Conservation (phyloP, 2,797 vertebrate genomes). For the Rhinophrynus dorsalis region DNA sequence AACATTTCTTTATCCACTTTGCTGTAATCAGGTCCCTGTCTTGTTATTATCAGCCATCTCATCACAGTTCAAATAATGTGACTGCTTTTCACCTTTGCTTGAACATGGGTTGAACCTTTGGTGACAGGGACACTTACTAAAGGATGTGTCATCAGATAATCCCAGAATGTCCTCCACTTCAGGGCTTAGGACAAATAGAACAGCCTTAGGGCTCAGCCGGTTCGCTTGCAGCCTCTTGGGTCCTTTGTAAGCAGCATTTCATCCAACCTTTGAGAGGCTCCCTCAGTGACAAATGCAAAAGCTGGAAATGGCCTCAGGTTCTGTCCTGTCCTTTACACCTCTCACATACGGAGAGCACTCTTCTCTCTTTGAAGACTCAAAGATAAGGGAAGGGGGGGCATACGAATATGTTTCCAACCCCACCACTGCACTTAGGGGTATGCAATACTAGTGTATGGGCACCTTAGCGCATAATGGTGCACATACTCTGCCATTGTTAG, state of each 20-base stretch:
- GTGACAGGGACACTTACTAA: slow-evolving; percentile 49
- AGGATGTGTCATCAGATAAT: slow-evolving; percentile 57
- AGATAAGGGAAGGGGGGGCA: too few relatives aligned
- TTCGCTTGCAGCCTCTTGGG: slow-evolving; percentile 11
- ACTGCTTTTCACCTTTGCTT: slow-evolving; percentile 73
- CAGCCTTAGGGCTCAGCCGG: slow-evolving; percentile 29
- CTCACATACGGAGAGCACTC: too few relatives aligned
- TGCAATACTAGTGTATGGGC: too few relatives aligned
- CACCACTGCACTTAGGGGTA: too few relatives aligned
- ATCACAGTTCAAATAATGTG: slow-evolving; percentile 63
- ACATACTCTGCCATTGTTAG: too few relatives aligned
- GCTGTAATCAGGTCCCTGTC: slow-evolving; percentile 37
- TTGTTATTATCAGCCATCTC: slow-evolving; percentile 59
- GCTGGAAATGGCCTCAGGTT: neutral
- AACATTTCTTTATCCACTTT: slow-evolving; percentile 54
- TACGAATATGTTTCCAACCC: too few relatives aligned
- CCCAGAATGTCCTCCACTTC: slow-evolving; percentile 50
- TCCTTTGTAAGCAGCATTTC: slow-evolving; percentile 14
- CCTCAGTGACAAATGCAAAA: slow-evolving; percentile 1
- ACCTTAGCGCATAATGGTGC: too few relatives aligned
- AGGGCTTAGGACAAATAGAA: slow-evolving; percentile 53
- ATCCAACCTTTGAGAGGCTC: neutral
- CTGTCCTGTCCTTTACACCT: slow-evolving; percentile 20
- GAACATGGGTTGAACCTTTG: slow-evolving; percentile 61
- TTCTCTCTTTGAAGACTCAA: too few relatives aligned